Evolutionary conservation across 1,140 invertebrate genomes (phyloP).

Genomic region (Diabrotica undecimpunctata): DNA sequence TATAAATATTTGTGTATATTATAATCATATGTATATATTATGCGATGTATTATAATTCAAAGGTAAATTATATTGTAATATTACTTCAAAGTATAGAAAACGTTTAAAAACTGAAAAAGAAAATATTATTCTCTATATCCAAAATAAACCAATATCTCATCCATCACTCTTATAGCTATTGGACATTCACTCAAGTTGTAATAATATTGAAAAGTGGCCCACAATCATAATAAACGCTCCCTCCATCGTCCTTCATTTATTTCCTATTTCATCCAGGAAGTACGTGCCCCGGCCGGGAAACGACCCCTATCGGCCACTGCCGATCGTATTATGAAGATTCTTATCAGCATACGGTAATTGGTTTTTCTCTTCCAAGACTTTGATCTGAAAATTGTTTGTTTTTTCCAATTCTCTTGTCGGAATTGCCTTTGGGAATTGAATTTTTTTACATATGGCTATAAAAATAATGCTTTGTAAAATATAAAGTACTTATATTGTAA

Average conservation of each 20-base stretch:
- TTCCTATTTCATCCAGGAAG: background rate
- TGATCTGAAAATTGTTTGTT: slow-evolving; percentile 1
- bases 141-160: too few species aligned
- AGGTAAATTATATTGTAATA: too few species aligned
- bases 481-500: too few species aligned
- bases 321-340: slow-evolving; percentile 2
- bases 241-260: background rate
- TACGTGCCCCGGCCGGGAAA: background rate
- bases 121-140: too few species aligned
- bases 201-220: background rate
- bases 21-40: too few species aligned
- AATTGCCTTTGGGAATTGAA: background rate
- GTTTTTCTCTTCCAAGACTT: background rate
- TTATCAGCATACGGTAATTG: slow-evolving; percentile 1
- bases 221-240: background rate
- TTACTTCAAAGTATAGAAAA: too few species aligned
- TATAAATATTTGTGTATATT: too few species aligned
- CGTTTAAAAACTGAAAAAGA: too few species aligned
- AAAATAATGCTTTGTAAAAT: too few species aligned
- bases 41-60: too few species aligned
- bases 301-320: background rate
- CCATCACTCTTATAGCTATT: too few species aligned
- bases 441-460: background rate
- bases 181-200: background rate
- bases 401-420: background rate